Conservation (phyloP, 2,797 vertebrate species). For the Arctocebus calabarensis region DNA sequence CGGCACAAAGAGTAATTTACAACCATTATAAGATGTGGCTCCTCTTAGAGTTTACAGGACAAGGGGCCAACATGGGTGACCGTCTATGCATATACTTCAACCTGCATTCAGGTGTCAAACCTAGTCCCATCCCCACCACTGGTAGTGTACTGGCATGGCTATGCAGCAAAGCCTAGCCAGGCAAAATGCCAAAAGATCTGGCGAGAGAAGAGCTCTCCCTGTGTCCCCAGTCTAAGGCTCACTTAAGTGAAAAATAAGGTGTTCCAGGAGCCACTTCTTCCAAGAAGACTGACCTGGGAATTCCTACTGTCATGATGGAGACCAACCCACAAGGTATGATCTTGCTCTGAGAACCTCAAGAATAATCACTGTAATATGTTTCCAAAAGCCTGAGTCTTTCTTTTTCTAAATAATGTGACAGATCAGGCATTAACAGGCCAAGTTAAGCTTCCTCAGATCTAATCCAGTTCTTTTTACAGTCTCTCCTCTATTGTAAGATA, state of each 20-base stretch:
- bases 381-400: not conserved
- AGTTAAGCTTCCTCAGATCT: not conserved
- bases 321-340: not conserved
- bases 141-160: not conserved
- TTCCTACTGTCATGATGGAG: not conserved
- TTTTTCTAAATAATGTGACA: constrained; percentile 15
- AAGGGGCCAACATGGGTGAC: not conserved
- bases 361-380: not conserved
- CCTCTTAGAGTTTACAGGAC: not conserved
- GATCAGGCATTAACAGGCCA: not conserved
- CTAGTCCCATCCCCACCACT: not conserved
- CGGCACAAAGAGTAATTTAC: not conserved
- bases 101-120: not conserved
- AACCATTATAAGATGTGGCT: not conserved
- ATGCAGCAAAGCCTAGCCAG: not conserved
- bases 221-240: not conserved
- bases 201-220: not conserved
- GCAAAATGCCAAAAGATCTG: not conserved
- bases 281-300: not conserved
- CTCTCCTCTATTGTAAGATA: not conserved
- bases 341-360: not conserved
- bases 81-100: not conserved
- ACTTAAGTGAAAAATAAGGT: not conserved
- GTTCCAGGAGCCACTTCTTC: not conserved
- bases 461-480: constrained; percentile 5